Evolutionary conservation across 2,888 invertebrate genomes (phyloP), one percentile per base, ranked within the genome.

Genomic region (Adineta ricciae): DNA sequence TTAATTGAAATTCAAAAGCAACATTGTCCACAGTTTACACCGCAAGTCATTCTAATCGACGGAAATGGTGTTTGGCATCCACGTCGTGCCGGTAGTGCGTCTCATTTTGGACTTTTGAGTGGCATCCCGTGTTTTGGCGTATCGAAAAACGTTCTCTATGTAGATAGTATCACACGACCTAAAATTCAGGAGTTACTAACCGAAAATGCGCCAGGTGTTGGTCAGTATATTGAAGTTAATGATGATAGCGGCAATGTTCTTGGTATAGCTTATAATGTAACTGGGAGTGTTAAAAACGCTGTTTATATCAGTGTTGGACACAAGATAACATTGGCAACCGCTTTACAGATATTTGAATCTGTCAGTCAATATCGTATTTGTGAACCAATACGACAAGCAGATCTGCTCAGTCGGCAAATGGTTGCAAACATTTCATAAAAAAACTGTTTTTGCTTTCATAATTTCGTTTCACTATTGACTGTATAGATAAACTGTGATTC

Each of bases 51-150:
- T 5, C 87, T 91, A 86, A 89, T 91, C 56, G 92, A 92, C 88
- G 92, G 91, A 8, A 92, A 92, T 88, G 92, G 91, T 19, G 87
- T 89, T 83, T 88, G 91, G 41, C 92, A 92, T 87, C 90, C 90
- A 56, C 88, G 90, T 88, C 89, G 56, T 64, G 56, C 56, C 27
- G 56, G 56, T 27, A 64, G n/a, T 64, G 92, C 91, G 0, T 91
- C 91, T 87, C 91, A 91, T 84, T 88, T 92, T 16, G 91, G 91
- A 32, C 90, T 91, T 5, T 82, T 88, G 19, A 86, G 90, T 27
- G 89, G 89, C 52, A 87, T 90, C 16, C 90, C 91, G 0, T 89
- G 90, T 84, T 87, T 92, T 82, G 92, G 92, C 27, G 89, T 91
- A 27, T 91, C 91, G 7, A 92, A 92, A 87, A 91, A 89, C 83